Evolutionary conservation across 2,888 invertebrate species (phyloP).

Genomic region (Drosophila helvetica): DNA sequence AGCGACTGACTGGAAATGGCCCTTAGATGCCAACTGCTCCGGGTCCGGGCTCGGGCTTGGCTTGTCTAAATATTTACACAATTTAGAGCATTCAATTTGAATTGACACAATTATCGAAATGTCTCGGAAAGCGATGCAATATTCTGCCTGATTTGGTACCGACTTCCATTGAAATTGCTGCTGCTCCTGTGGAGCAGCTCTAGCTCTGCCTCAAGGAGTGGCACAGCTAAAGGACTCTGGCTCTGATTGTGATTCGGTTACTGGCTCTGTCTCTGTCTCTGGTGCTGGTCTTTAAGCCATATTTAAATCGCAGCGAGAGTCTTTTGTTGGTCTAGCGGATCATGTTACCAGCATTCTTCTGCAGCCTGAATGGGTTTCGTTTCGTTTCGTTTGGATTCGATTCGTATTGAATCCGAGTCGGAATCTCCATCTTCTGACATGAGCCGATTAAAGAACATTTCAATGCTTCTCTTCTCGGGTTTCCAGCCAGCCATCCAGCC

Average conservation of each 20-base stretch:
- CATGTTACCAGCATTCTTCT: constrained; percentile 66
- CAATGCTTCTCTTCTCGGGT: constrained; percentile 80
- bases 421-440: constrained; percentile 79
- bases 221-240: neutral
- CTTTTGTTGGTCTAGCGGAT: constrained; percentile 48
- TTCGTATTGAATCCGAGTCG: constrained; percentile 30
- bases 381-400: constrained; percentile 18
- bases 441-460: constrained; percentile 82
- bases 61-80: constrained; percentile 76
- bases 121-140: constrained; percentile 24
- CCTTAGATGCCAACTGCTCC: neutral
- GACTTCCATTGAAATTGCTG: constrained; percentile 15
- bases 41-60: constrained; percentile 26
- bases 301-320: constrained; percentile 43
- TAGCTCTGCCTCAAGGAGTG: constrained; percentile 34
- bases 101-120: constrained; percentile 67
- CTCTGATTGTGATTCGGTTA: neutral
- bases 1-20: constrained; percentile 32
- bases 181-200: neutral
- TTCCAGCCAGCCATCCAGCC: constrained; percentile 48
- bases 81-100: constrained; percentile 74
- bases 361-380: constrained; percentile 68
- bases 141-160: constrained; percentile 43
- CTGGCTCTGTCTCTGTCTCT: neutral
- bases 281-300: constrained; percentile 32